Conservation (phyloP, 2,888 invertebrate genomes). For the Eremobia ochroleuca region DNA sequence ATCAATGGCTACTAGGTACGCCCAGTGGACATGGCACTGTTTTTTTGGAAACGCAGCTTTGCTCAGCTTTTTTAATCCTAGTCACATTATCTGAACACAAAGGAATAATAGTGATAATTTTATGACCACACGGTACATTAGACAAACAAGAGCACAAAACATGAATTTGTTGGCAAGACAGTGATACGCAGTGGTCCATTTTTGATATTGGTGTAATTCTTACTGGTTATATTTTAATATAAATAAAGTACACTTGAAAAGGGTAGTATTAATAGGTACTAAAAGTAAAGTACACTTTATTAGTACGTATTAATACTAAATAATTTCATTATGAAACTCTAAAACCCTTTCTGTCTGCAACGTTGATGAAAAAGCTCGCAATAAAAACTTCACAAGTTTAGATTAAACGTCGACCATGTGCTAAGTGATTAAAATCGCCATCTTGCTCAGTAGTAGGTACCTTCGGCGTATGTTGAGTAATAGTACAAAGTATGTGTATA, state of each 20-base stretch:
- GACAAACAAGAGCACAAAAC: no score
- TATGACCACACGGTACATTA: not conserved
- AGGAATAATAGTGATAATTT: no score
- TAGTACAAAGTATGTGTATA: not conserved
- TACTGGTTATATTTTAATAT: not conserved
- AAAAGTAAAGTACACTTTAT: not conserved
- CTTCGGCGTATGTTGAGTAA: slow-evolving; percentile 3
- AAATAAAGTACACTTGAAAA: slow-evolving; percentile 2
- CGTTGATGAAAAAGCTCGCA: slow-evolving; percentile 1
- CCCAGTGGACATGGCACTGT: not conserved
- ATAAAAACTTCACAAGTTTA: slow-evolving; percentile 26
- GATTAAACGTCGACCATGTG: slow-evolving; percentile 1
- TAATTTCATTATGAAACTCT: slow-evolving; percentile 1
- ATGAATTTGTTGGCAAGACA: not conserved
- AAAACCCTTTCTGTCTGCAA: slow-evolving; percentile 7
- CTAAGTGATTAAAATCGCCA: slow-evolving; percentile 38
- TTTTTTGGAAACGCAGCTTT: not conserved
- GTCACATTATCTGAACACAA: not conserved
- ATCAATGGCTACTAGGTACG: slow-evolving; percentile 2
- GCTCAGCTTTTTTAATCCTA: not conserved
- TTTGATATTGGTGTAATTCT: not conserved
- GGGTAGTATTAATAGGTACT: not conserved
- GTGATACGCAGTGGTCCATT: not conserved
- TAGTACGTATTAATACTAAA: not conserved
- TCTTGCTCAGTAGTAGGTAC: slow-evolving; percentile 13